Evolutionary conservation across 2,888 invertebrate species (phyloP), one percentile per base, ranked within the genome.

Genomic region (Panorpa germanica): DNA sequence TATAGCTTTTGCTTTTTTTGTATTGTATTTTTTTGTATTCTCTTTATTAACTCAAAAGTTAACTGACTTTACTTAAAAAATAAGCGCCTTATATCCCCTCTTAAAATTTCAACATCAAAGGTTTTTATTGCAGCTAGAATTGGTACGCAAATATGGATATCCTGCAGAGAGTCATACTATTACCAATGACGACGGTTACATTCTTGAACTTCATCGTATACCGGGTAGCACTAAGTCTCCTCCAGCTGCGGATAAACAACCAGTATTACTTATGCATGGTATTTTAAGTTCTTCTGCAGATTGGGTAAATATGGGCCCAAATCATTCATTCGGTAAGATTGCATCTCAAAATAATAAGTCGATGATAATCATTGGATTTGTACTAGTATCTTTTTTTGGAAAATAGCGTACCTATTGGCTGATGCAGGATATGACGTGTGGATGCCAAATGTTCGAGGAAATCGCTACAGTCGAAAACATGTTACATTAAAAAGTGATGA

Each of bases 381-480:
- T n/a, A n/a, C n/a, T n/a, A n/a, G n/a, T n/a, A n/a, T n/a, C n/a
- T n/a, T n/a, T n/a, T n/a, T n/a, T n/a, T n/a, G n/a, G n/a, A n/a
- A n/a, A n/a, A n/a, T 53, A 61, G 82, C 55, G 34, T 78, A 63
- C 53, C 63, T 70, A 43, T 57, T 77, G 30, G 61, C 73, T 2
- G 68, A 76, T 37, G 55, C 57, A 4, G 75, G 75, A 2, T 77
- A 72, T 40, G 77, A 77, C 39, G 72, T 76, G 1, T 88, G 85
- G 85, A 42, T 88, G 40, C 81, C 78, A 2, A 88, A 86, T 49
- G 67, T 68, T n/a, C 58, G 86, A 40, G 86, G 86, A 1, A 85
- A 83, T 45, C 67, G 65, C 0, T 82, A 80, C 46, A 71, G 72
- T 4, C 59, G 60, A 41, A 64, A 61, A 3, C 81, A 82, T 43